Conservation (phyloP, 2,797 vertebrate genomes). For the Chloroceryle amazona region DNA sequence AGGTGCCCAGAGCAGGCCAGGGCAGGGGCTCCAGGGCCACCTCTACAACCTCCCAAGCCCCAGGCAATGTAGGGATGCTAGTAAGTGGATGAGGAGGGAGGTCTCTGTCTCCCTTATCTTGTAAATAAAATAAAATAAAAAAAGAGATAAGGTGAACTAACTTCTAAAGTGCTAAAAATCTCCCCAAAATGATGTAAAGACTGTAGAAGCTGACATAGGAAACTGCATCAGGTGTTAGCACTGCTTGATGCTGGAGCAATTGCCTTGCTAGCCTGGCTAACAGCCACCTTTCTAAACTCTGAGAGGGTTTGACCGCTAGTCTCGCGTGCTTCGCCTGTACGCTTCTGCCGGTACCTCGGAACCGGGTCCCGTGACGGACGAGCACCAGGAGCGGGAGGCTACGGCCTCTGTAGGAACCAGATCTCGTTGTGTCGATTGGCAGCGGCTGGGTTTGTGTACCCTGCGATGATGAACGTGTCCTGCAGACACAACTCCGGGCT, state of each 20-base stretch:
- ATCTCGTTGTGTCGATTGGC: slow-evolving; percentile 88
- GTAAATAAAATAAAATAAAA: not conserved
- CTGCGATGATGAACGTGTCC: slow-evolving; percentile 89
- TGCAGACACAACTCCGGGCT: slow-evolving; percentile 75
- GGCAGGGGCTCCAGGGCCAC: not conserved
- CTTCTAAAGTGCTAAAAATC: not conserved
- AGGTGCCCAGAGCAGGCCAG: not conserved
- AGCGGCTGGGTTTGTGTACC: slow-evolving; percentile 91
- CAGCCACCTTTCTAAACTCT: fast-evolving
- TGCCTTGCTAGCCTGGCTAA: not conserved
- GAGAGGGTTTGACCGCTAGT: not conserved
- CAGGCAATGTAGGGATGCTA: not conserved
- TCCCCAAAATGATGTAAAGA: fast-evolving
- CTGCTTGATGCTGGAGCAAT: not conserved
- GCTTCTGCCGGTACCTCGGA: not conserved
- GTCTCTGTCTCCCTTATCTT: not conserved
- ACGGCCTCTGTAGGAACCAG: slow-evolving; percentile 88
- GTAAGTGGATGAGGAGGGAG: fast-evolving
- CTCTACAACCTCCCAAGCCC: not conserved
- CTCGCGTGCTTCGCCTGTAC: not conserved
- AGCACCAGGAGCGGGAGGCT: not conserved
- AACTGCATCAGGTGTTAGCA: not conserved
- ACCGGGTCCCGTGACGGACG: not conserved
- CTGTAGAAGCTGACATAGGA: fast-evolving
- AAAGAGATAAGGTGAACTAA: not conserved